Evolutionary conservation across 2,888 invertebrate genomes (phyloP).

Genomic region (Heteromyza rotundicornis): DNA sequence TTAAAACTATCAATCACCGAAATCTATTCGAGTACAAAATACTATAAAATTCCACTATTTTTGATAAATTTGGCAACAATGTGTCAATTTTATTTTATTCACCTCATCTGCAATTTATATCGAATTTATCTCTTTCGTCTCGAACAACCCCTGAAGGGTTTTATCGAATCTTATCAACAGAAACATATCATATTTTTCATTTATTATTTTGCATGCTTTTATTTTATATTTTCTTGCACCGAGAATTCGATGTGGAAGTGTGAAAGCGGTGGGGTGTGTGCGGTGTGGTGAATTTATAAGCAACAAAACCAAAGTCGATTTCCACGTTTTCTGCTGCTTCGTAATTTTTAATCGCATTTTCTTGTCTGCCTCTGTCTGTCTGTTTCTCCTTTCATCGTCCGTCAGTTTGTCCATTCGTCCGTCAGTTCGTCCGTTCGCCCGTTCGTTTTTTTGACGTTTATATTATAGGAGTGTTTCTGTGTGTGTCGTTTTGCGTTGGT

Average conservation of each 20-base stretch:
- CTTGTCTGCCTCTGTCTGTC: too few relatives aligned
- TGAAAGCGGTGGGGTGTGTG: background rate
- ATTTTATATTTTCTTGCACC: background rate
- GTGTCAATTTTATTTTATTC: constrained; percentile 35
- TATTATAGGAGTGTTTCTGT: background rate
- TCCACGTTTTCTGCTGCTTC: background rate
- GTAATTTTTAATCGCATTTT: background rate
- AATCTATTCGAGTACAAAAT: too few relatives aligned
- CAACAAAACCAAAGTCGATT: background rate
- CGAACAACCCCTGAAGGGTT: too few relatives aligned
- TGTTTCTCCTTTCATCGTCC: too few relatives aligned
- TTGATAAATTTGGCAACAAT: constrained; percentile 39
- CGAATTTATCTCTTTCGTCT: too few relatives aligned
- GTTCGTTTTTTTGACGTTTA: background rate
- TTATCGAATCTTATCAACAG: background rate
- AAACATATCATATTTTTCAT: background rate
- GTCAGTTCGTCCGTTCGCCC: background rate
- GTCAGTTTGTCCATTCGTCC: background rate
- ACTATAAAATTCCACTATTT: too few relatives aligned
- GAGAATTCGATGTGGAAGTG: too few relatives aligned
- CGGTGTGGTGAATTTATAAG: background rate
- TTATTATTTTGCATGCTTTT: background rate
- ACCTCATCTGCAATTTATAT: constrained; percentile 42
- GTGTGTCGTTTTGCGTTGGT: background rate
- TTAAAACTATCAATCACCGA: too few relatives aligned